These are phyloP conservation scores for Eupleurogrammus muticus DNA, from an alignment of 2,797 vertebrate genomes.

Conservation along the genomic window DNA sequence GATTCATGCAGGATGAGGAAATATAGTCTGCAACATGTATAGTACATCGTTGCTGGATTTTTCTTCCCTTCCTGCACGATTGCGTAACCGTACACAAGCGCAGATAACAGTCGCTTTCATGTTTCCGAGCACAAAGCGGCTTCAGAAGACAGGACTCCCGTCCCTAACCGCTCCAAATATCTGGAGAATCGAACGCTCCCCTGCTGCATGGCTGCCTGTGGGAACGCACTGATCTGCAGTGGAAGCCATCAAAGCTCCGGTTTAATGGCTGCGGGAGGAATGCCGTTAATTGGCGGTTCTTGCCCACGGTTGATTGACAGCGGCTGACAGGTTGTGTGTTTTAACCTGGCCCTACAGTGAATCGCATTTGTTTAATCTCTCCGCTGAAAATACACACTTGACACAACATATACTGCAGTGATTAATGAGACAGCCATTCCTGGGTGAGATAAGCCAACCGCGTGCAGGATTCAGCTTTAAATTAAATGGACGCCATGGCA, in stretches of 20 bases:
- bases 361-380: too few species aligned
- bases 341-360: not conserved
- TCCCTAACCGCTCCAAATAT: not conserved
- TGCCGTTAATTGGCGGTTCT: conserved; percentile 59
- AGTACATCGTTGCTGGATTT: too few species aligned
- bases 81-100: not conserved
- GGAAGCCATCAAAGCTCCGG: conserved; percentile 42
- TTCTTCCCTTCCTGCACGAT: not conserved
- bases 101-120: conserved; percentile 6
- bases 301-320: conserved; percentile 33
- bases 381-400: too few species aligned
- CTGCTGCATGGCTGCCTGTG: conserved; percentile 9
- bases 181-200: conserved; percentile 21
- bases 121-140: conserved; percentile 13
- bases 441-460: not conserved
- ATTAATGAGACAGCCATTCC: not conserved
- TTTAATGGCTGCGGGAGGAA: conserved; percentile 57
- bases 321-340: not conserved
- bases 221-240: conserved; percentile 28
- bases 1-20: not conserved
- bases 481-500: too few species aligned
- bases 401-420: too few species aligned
- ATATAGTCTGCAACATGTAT: too few species aligned
- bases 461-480: not conserved
- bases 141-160: not conserved